Evolutionary conservation across 2,888 invertebrate genomes (phyloP), one percentile per base, ranked within the genome.

Genomic region (Lithophane leautieri): DNA sequence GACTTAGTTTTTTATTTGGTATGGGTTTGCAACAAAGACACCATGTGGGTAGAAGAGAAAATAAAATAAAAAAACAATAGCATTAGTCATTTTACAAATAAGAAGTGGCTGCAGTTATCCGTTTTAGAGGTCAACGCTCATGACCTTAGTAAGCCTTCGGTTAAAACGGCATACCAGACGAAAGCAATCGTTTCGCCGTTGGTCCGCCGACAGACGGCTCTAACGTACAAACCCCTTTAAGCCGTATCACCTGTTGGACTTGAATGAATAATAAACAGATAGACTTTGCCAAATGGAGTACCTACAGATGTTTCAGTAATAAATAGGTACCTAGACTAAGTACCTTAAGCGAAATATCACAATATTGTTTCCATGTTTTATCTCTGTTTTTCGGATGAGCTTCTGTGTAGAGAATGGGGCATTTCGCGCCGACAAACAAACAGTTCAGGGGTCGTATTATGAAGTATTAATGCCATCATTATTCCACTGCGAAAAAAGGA

Each of bases 191-290:
- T 56, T 44, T 6, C 8, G 40, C 14, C 28, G 16, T 3, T 16
- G 42, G 42, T 16, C 52, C 8, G 40, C 12, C 7, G 47, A 62
- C 78, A 70, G 47, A 11, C 34, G 34, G 14, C 67, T 52, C 25
- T 25, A 42, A 42, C 19, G n/a, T n/a, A 28, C 40, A 52, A 58
- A 14, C 44, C 12, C 28, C 34, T 70, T 14, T 54, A 47, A 68
- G 63, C 60, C 52, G 6, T 42, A 40, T 76, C 67, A 81, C 74
- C 70, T 78, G 82, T 78, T 82, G 81, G 60, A 34, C 47, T 44
- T 62, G 61, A 71, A 80, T 76, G 69, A 80, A 58, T 78, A 62
- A 76, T 70, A 60, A 62, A 34, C 60, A 9, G 34, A 34, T 40
- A 50, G 52, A 63, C 78, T 56, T 56, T 71, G 76, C 80, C 14